A percentile compares a stretch with the other conserved stretches of the same genome.
These are phyloP conservation scores for Creontiades dilutus DNA, from an alignment of 2,888 invertebrate genomes.

Conservation along the genomic window DNA sequence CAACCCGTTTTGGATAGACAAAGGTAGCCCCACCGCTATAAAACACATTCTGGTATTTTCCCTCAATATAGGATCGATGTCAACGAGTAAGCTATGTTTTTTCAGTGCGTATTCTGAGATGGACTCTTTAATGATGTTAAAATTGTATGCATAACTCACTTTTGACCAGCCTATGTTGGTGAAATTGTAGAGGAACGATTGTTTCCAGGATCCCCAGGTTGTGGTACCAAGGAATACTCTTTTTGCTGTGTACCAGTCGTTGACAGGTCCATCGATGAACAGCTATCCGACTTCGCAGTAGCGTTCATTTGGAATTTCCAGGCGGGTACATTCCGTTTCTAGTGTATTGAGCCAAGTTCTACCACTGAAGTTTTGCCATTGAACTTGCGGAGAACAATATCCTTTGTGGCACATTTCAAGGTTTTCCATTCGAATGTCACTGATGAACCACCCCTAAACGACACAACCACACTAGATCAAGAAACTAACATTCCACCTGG, in stretches of 20 bases:
- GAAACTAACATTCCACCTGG: too few relatives aligned
- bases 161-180: too few relatives aligned
- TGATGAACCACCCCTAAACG: too few relatives aligned
- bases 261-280: constrained; percentile 50
- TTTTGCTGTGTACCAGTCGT: constrained; percentile 47
- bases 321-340: constrained; percentile 43
- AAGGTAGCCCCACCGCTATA: too few relatives aligned
- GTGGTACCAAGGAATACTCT: neutral
- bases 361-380: neutral
- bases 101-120: too few relatives aligned
- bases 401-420: too few relatives aligned
- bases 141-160: constrained; percentile 44
- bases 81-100: too few relatives aligned
- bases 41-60: too few relatives aligned
- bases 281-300: constrained; percentile 42
- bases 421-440: too few relatives aligned
- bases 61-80: too few relatives aligned
- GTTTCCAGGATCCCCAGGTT: neutral
- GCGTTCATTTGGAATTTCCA: constrained; percentile 42
- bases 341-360: constrained; percentile 17
- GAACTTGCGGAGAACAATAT: neutral
- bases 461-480: too few relatives aligned
- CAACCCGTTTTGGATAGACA: too few relatives aligned
- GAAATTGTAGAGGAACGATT: constrained; percentile 46
- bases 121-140: neutral